phyloP scores from a whole-genome alignment of 2,888 invertebrate genomes.

The Drosophila heteroneura region DNA sequence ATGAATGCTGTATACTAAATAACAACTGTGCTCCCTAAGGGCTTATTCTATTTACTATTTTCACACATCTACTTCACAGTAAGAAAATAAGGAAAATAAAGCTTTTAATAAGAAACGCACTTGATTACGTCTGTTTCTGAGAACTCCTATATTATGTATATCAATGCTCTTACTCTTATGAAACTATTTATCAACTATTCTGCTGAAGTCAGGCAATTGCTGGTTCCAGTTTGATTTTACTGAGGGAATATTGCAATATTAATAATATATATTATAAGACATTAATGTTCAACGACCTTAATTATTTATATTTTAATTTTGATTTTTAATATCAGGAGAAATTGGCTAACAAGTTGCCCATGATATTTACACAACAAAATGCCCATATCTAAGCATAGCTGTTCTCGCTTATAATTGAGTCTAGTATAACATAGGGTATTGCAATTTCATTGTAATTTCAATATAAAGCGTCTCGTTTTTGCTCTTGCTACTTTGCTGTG shows the following conservation, averaged over 20 bases:
- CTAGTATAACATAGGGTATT: constrained; percentile 27
- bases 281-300: neutral
- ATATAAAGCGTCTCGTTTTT: neutral
- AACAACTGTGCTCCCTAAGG: neutral
- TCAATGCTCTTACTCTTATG: neutral
- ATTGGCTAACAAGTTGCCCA: neutral
- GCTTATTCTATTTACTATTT: neutral
- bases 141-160: neutral
- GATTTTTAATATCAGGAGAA: neutral
- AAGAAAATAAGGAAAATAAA: neutral
- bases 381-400: neutral
- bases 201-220: neutral
- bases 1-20: neutral
- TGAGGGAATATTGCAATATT: neutral
- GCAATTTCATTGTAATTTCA: neutral
- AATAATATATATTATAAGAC: neutral
- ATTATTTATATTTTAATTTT: neutral
- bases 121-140: neutral
- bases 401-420: neutral
- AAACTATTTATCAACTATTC: neutral
- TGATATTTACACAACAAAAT: neutral
- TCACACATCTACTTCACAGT: neutral
- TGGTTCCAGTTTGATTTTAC: neutral
- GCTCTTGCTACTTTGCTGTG: constrained; percentile 46
- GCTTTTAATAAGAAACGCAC: neutral